Base-by-base conservation (phyloP, 2,888 invertebrate species). In the Bugula neritina region DNA sequence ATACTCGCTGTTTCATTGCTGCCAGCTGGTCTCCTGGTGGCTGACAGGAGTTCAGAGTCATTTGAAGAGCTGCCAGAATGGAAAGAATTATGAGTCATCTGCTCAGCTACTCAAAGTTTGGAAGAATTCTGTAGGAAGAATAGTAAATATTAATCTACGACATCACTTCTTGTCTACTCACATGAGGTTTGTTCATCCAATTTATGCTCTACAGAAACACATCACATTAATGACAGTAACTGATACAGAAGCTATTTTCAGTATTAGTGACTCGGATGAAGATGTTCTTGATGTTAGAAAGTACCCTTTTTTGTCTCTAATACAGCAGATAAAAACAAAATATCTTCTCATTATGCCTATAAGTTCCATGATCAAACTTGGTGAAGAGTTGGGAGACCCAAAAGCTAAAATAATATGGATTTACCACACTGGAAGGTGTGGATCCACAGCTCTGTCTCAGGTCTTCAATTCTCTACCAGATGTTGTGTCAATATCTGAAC, bases 1-100 rank as follows among this genome's bases (percentile, higher is more conserved):
- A 17, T 34, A 35, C 25, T 69, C 29, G 3, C 25, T 34, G 27
- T 5, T 69, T 5, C 17, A 17, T 25, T 43, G 71, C 25, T 29
- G 55, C 23, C 63, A 75, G 35, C n/a, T n/a, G 35, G 31, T 74
- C 73, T 55, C 77, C 77, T 57, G 57, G 57, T 5, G n/a, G 3
- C 57, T 57, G 23, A 57, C 5, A 5, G 57, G 57, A 57, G 57
- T 57, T 13, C 57, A 57, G 57, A 21, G n/a, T 23, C 57, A 57
- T 23, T 5, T 57, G 5, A 25, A 57, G 3, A 25, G 5, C n/a
- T 21, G 23, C n/a, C 5, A 23, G 23, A 57, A 57, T 5, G 57
- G 25, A 23, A 23, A 57, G 25, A 57, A 57, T 57, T 57, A 57
- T 25, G 57, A 57, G n/a, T 23, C 57, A 13, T 57, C 57, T 21